A percentile compares a stretch with the other conserved stretches of the same genome.
Evolutionary conservation across 2,797 vertebrate species (phyloP).

Genomic region (Arvicola amphibius): DNA sequence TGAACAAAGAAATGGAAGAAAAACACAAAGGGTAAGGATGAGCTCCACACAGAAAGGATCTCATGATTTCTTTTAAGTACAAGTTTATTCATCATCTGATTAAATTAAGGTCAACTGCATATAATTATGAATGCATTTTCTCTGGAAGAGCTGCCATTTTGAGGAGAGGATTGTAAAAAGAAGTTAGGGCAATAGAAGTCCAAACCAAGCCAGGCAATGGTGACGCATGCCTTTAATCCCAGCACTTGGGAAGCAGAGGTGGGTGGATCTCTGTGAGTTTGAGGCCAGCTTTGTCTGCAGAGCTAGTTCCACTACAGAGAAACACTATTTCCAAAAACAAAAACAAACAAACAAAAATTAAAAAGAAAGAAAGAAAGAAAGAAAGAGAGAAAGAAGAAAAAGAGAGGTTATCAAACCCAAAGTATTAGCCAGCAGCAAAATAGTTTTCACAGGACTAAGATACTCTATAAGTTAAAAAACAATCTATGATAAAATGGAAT

Average conservation of each 20-base stretch:
- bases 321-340: too few species aligned
- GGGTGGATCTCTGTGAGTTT: too few species aligned
- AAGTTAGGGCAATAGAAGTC: neutral
- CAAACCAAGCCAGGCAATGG: neutral
- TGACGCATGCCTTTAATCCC: too few species aligned
- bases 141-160: neutral
- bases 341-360: too few species aligned
- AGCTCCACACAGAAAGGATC: neutral
- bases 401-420: neutral
- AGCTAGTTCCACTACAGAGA: too few species aligned
- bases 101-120: neutral
- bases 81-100: slow-evolving; percentile 22
- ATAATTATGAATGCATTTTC: neutral
- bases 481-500: slow-evolving; percentile 22
- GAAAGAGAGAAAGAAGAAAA: too few species aligned
- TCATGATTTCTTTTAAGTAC: neutral
- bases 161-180: slow-evolving; percentile 17
- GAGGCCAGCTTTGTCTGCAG: too few species aligned
- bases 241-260: too few species aligned
- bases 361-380: too few species aligned
- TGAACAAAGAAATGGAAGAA: neutral
- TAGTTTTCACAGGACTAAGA: neutral
- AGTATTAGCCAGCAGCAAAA: neutral
- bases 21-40: neutral
- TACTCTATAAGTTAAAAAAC: neutral